Percentiles rank a stretch among this genome's conserved stretches.
Evolutionary conservation across 2,113 vertebrate genomes (phyloP).

Genomic region (Vulpes vulpes): DNA sequence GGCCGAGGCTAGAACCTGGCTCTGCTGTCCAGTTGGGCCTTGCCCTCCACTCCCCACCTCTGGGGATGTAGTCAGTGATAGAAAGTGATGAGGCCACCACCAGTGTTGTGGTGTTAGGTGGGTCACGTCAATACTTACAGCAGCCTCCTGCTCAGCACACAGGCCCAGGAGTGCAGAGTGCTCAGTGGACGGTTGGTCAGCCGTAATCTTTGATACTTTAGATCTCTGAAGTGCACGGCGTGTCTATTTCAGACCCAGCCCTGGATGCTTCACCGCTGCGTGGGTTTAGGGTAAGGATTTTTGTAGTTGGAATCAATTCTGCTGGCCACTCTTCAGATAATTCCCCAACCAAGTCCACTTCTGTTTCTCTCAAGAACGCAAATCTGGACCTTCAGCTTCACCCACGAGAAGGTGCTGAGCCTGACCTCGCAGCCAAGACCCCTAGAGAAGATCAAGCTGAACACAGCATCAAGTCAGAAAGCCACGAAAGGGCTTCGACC

Average conservation of each 20-base stretch:
- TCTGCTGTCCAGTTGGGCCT: neutral
- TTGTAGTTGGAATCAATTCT: neutral
- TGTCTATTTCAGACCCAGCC: neutral
- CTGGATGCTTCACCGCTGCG: neutral
- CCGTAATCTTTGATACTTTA: no score
- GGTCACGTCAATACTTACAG: no score
- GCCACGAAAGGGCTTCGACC: no score
- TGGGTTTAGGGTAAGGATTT: neutral
- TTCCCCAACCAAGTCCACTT: neutral
- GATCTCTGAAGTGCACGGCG: neutral
- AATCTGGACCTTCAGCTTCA: no score
- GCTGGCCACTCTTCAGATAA: neutral
- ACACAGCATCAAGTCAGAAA: neutral
- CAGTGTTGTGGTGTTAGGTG: rapidly evolving
- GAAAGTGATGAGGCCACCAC: neutral
- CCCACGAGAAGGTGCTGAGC: neutral
- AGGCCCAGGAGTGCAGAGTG: rapidly evolving
- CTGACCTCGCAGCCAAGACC: rapidly evolving
- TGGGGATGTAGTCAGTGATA: neutral
- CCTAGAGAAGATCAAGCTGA: neutral
- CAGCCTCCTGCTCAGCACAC: neutral
- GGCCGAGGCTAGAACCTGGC: no score
- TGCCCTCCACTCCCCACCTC: no score
- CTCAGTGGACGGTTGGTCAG: rapidly evolving
- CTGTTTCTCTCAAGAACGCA: neutral